A percentile compares a stretch with the other conserved stretches of the same genome.
Conservation (phyloP, 1,140 invertebrate species). For the Mya arenaria region DNA sequence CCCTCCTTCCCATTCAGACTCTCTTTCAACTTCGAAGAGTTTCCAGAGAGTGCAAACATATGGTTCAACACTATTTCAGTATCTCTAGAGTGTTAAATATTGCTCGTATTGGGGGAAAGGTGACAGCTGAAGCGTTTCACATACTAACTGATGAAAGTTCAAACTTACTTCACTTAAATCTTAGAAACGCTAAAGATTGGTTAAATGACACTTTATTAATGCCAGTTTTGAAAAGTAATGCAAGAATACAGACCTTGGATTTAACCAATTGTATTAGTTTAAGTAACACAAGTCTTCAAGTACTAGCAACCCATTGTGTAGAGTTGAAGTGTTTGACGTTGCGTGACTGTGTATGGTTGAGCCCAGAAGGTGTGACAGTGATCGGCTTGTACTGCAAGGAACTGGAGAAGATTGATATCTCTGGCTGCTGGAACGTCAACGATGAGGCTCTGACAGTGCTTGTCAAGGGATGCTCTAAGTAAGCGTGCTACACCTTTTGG, state of each 20-base stretch:
- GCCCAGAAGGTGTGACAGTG: constrained; percentile 69
- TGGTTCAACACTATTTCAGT: constrained; percentile 68
- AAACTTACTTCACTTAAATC: constrained; percentile 64
- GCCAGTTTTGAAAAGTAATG: constrained; percentile 72
- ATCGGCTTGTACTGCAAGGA: constrained; percentile 68
- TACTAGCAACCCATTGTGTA: constrained; percentile 68
- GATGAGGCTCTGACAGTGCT: constrained; percentile 75
- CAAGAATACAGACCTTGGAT: constrained; percentile 69
- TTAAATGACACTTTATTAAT: constrained; percentile 72
- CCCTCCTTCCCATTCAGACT: constrained; percentile 60
- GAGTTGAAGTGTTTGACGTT: constrained; percentile 69
- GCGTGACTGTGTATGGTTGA: constrained; percentile 79
- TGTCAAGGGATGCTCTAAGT: constrained; percentile 72
- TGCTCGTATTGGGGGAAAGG: constrained; percentile 55
- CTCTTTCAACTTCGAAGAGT: constrained; percentile 69
- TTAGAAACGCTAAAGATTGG: constrained; percentile 78
- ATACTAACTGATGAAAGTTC: constrained; percentile 67
- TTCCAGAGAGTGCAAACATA: constrained; percentile 52
- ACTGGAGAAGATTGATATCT: constrained; percentile 76
- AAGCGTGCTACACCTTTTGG: too few species aligned
- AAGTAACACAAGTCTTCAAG: constrained; percentile 70
- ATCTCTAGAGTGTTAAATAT: constrained; percentile 63
- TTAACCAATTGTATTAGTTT: constrained; percentile 75
- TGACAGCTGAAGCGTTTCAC: constrained; percentile 64
- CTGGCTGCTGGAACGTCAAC: constrained; percentile 80